These are phyloP conservation scores for Pygmarrhopalites habei DNA, from an alignment of 1,140 invertebrate genomes.

Conservation along the genomic window DNA sequence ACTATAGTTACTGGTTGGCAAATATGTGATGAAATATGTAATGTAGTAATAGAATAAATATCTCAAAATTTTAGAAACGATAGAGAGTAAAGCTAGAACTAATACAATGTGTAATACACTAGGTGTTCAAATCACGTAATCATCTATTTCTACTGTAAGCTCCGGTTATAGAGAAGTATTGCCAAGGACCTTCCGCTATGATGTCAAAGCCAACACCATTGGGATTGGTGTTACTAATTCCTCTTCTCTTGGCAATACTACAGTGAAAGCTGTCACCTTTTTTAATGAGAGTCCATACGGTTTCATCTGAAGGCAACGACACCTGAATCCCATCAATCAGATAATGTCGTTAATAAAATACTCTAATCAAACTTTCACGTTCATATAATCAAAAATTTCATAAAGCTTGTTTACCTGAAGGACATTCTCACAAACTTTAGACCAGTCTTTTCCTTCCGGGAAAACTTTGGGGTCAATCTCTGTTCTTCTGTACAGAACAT, in stretches of 20 bases:
- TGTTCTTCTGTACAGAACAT: constrained; percentile 43
- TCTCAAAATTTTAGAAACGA: not conserved
- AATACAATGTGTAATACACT: not conserved
- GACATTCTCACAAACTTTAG: constrained; percentile 36
- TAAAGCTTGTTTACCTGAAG: constrained; percentile 15
- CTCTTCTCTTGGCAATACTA: constrained; percentile 28
- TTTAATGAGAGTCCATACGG: constrained; percentile 30
- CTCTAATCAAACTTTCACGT: not conserved
- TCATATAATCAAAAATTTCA: not conserved
- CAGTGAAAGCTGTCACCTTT: constrained; percentile 22
- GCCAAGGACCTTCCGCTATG: constrained; percentile 30
- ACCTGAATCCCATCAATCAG: constrained; percentile 17
- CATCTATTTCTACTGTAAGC: constrained; percentile 23
- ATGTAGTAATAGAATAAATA: not conserved
- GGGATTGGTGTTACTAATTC: constrained; percentile 13
- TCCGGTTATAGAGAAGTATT: constrained; percentile 20
- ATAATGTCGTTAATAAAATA: no score
- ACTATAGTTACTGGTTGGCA: no score
- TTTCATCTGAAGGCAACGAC: constrained; percentile 20
- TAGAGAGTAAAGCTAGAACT: not conserved
- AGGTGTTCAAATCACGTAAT: not conserved
- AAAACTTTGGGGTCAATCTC: constrained; percentile 43
- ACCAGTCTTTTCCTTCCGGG: constrained; percentile 44
- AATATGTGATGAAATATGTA: no score
- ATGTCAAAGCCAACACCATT: constrained; percentile 36